Percentiles rank a stretch among this genome's conserved stretches.
Conservation (phyloP, 2,888 invertebrate genomes). For the Lepeophtheirus nordmannii region DNA sequence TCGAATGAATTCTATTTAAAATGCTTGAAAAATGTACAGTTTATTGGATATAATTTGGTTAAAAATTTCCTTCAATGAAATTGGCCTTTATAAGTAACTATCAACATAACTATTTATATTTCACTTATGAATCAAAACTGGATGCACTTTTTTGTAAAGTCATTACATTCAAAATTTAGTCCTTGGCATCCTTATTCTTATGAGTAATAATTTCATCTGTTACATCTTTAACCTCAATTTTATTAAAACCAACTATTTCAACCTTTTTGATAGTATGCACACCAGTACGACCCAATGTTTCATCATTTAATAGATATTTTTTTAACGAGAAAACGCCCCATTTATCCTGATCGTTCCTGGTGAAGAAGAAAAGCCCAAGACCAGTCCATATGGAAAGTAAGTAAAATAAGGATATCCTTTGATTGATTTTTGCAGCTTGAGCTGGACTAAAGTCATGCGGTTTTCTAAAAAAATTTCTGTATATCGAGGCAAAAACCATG, state of each 20-base stretch:
- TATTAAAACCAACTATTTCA: background rate
- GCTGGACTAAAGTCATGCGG: background rate
- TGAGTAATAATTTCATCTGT: background rate
- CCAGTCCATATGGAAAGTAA: background rate
- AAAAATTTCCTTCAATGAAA: too few relatives aligned
- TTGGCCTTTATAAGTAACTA: too few relatives aligned
- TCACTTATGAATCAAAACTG: too few relatives aligned
- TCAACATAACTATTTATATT: too few relatives aligned
- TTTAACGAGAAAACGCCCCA: background rate
- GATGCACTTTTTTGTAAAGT: too few relatives aligned
- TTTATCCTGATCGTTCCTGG: background rate
- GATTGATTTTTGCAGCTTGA: background rate
- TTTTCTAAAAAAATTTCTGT: background rate
- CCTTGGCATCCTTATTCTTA: background rate
- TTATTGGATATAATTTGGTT: too few relatives aligned
- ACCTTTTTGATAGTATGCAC: background rate
- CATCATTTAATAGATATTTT: background rate
- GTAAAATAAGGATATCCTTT: background rate
- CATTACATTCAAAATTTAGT: too few relatives aligned
- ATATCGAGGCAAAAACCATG: background rate
- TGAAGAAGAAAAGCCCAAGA: background rate
- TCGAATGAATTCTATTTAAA: too few relatives aligned
- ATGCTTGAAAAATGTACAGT: too few relatives aligned
- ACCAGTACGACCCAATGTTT: background rate
- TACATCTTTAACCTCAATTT: background rate